These are phyloP conservation scores for Pseudomyrmex concolor DNA, from an alignment of 1,140 invertebrate species.

Conservation along the genomic window DNA sequence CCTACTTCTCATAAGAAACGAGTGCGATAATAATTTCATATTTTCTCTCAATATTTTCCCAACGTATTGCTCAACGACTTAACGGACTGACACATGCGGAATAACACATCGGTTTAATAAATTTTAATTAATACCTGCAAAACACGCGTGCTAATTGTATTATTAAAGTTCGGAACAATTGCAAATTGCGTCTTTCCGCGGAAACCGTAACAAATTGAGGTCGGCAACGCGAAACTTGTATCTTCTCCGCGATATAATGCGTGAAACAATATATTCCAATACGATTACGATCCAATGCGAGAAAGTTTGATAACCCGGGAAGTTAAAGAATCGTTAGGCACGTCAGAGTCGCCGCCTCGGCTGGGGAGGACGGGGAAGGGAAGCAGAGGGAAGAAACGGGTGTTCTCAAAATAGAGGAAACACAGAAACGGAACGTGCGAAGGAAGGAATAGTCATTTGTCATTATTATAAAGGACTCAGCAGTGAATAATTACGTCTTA, in stretches of 20 bases:
- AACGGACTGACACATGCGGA: too few species aligned
- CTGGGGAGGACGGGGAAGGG: too few species aligned
- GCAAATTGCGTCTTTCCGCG: too few species aligned
- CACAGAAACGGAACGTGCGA: background rate
- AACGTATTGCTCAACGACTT: too few species aligned
- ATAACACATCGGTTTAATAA: too few species aligned
- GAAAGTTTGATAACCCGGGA: constrained; percentile 64
- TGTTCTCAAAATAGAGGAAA: constrained; percentile 24
- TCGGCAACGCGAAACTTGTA: background rate
- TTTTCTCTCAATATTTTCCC: too few species aligned
- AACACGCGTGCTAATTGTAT: too few species aligned
- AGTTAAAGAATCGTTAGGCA: constrained; percentile 79
- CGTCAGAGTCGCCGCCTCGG: constrained; percentile 24
- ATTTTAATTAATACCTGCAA: too few species aligned
- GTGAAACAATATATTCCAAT: constrained; percentile 56
- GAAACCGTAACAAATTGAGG: constrained; percentile 25
- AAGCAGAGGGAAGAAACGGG: background rate
- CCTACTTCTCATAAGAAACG: too few species aligned
- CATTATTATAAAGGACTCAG: constrained; percentile 81
- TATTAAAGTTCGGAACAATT: too few species aligned
- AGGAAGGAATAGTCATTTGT: constrained; percentile 72
- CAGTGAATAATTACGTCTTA: constrained; percentile 80
- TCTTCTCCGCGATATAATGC: background rate
- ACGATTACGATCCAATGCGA: constrained; percentile 30
- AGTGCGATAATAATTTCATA: too few species aligned